These are phyloP conservation scores for Lytechinus variegatus DNA, from an alignment of 35 echinoderm and acorn worm genomes.

Conservation along the genomic window DNA sequence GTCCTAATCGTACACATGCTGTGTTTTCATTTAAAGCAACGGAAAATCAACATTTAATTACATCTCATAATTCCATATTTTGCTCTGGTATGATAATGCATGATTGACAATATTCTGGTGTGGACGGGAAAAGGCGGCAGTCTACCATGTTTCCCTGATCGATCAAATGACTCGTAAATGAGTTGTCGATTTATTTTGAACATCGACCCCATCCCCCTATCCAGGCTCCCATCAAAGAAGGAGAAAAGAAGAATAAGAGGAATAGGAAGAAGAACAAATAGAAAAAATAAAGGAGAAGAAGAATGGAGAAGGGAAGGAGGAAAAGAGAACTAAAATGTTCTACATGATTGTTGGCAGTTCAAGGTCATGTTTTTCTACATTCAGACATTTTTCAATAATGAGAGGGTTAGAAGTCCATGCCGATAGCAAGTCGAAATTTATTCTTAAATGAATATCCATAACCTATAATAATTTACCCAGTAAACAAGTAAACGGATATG, in stretches of 20 bases:
- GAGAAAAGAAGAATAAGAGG: neutral
- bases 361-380: neutral
- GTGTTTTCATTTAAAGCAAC: slow-evolving; percentile 12
- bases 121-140: neutral
- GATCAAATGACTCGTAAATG: neutral
- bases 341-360: neutral
- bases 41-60: slow-evolving; percentile 20
- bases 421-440: neutral
- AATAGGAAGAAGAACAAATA: neutral
- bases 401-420: neutral
- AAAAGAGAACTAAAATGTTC: no score
- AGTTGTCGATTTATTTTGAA: neutral
- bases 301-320: no score
- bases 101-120: neutral
- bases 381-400: neutral
- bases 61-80: neutral
- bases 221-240: no score
- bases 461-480: no score
- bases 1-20: neutral
- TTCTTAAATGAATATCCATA: no score
- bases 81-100: neutral
- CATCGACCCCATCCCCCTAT: neutral
- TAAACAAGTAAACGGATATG: no score
- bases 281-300: no score
- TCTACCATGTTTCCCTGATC: neutral